Percentiles rank a stretch among this genome's conserved stretches.
These are phyloP conservation scores for Pandemis heparana DNA, from an alignment of 2,888 invertebrate genomes.

Conservation along the genomic window DNA sequence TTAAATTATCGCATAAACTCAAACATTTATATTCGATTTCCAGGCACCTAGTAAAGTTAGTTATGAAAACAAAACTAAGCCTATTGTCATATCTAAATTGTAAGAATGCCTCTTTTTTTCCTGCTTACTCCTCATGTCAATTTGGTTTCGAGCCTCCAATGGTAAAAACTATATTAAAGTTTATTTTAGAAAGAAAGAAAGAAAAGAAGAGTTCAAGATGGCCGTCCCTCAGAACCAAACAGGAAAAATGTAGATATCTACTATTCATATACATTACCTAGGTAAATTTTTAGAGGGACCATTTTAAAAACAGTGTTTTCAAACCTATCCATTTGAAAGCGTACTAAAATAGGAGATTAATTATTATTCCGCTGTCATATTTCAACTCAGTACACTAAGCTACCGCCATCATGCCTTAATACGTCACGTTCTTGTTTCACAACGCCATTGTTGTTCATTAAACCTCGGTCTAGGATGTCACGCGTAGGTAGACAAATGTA, in stretches of 20 bases:
- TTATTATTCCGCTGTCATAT: conserved; percentile 1
- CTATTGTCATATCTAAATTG: too few relatives aligned
- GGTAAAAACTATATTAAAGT: too few relatives aligned
- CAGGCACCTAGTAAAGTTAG: too few relatives aligned
- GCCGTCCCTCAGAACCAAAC: too few relatives aligned
- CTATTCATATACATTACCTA: too few relatives aligned
- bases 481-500: conserved; percentile 23
- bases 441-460: conserved; percentile 21
- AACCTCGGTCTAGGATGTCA: conserved; percentile 14
- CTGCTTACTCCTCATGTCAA: too few relatives aligned
- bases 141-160: too few relatives aligned
- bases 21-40: neutral
- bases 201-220: too few relatives aligned
- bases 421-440: conserved; percentile 16
- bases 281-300: neutral
- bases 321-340: neutral
- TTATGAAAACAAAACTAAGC: too few relatives aligned
- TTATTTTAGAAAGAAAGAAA: too few relatives aligned
- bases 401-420: conserved; percentile 5
- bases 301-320: neutral
- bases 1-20: neutral
- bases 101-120: too few relatives aligned
- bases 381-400: neutral
- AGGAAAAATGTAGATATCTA: too few relatives aligned
- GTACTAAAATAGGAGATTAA: neutral